Percentiles rank a stretch among this genome's conserved stretches.
These are phyloP conservation scores for Butastur rufipennis DNA, from an alignment of 2,113 vertebrate genomes.

Conservation along the genomic window DNA sequence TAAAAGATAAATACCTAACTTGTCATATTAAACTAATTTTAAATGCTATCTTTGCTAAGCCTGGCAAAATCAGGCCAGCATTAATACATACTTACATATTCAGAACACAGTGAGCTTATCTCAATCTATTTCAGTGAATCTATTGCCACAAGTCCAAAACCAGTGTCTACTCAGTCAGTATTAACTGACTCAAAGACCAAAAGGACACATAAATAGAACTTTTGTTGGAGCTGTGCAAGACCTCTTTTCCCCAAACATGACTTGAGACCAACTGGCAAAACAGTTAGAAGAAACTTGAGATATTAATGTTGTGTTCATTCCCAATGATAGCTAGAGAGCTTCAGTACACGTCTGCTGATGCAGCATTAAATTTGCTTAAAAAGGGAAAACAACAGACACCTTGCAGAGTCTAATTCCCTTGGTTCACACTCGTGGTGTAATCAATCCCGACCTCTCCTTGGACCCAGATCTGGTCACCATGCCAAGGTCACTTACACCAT, in stretches of 20 bases:
- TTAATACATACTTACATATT: neutral
- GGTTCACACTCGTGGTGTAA: neutral
- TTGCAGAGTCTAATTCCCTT: neutral
- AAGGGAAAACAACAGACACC: neutral
- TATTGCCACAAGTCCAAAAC: neutral
- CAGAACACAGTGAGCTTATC: neutral
- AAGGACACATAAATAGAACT: neutral
- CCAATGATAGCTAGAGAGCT: neutral
- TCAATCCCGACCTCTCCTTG: neutral
- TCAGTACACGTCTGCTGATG: neutral
- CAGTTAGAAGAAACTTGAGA: neutral
- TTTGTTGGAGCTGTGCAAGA: neutral
- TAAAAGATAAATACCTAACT: neutral
- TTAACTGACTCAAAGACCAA: neutral
- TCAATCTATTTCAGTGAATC: neutral
- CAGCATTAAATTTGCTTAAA: conserved; percentile 39
- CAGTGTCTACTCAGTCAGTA: neutral
- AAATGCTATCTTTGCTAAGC: neutral
- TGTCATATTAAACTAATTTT: neutral
- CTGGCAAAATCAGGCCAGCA: neutral
- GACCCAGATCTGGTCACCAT: neutral
- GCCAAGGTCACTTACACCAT: neutral
- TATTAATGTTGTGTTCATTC: neutral
- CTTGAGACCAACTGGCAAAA: neutral
- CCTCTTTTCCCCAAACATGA: neutral